Conservation (phyloP, 2,888 invertebrate species). For the Eurytoma adleriae region DNA sequence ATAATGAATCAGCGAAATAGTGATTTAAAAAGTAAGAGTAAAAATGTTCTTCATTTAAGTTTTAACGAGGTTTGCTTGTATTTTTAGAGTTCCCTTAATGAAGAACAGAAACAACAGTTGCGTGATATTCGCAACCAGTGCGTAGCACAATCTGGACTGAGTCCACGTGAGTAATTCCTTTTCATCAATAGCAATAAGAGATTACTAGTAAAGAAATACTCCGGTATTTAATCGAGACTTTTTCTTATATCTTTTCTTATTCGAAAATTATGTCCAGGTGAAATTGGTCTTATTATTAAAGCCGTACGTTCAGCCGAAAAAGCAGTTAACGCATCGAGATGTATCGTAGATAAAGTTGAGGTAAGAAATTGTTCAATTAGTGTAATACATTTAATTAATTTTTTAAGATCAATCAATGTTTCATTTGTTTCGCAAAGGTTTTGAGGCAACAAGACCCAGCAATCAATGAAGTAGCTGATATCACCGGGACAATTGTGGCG, state of each 20-base stretch:
- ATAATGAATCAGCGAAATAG: too few species aligned
- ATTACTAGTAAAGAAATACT: not conserved
- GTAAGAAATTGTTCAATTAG: slow-evolving; percentile 6
- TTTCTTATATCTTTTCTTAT: not conserved
- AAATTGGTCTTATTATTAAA: slow-evolving; percentile 20
- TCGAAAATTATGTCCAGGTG: slow-evolving; percentile 13
- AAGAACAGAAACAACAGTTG: not conserved
- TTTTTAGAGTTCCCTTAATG: slow-evolving; percentile 10
- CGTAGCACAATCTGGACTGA: slow-evolving; percentile 6
- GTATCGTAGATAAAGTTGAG: slow-evolving; percentile 1
- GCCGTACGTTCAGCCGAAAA: slow-evolving; percentile 45
- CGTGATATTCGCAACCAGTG: slow-evolving; percentile 22
- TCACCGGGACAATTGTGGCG: not conserved
- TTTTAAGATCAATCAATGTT: not conserved
- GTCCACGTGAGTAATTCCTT: slow-evolving; percentile 9
- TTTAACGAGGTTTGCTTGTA: not conserved
- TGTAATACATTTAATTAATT: not conserved
- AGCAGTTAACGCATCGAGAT: slow-evolving; percentile 30
- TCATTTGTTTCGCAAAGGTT: not conserved
- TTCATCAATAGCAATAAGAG: not conserved
- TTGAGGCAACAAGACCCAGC: not conserved
- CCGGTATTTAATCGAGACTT: not conserved
- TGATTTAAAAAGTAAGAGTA: too few species aligned
- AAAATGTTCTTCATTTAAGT: too few species aligned
- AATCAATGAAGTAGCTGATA: not conserved